Base-by-base conservation (phyloP, 2,113 vertebrate genomes). In the Camelus dromedarius region DNA sequence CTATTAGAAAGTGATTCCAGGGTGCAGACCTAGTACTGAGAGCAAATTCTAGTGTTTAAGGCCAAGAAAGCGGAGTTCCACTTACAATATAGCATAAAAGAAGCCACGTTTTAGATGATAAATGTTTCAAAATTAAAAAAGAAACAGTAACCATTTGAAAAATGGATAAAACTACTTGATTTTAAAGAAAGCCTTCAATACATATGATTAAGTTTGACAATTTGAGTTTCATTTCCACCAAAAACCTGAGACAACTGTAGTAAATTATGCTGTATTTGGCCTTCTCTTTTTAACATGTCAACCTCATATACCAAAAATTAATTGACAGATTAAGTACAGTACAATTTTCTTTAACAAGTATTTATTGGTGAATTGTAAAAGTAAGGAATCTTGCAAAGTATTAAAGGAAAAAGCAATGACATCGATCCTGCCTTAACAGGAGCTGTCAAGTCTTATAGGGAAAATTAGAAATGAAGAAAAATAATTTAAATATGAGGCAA, bases 61-160 rank as follows among this genome's bases (percentile, higher is more conserved):
- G 50, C 16, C 26, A 75, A 79, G 80, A 58, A 87, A 94, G 35
- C 26, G 64, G 52, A 79, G 46, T 94, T 79, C 48, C 90, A 28
- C 69, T 80, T 91, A 81, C 87, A 96, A 73, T 50, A 42, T 69
- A 77, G 28, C 67, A 73, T 64, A 75, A 92, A 90, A 28, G n/a
- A 95, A 94, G 52, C 26, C 6, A 42, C 70, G 42, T 88, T 95
- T 84, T 97, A 94, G 80, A 56, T 89, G 19, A 42, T 66, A 76
- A 96, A 70, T 46, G 85, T 11, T 85, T 22, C 19, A 95, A 93
- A 62, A 85, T 92, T 76, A 18, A 50, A 91, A 87, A 79, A 32
- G 95, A 67, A 85, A 7, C 13, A 91, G 82, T 67, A 32, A 14
- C 38, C 6, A 56, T 84, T 81, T 73, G 16, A 22, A 87, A 86